Evolutionary conservation across 1,140 invertebrate genomes (phyloP).

Genomic region (Drosophila repleta): DNA sequence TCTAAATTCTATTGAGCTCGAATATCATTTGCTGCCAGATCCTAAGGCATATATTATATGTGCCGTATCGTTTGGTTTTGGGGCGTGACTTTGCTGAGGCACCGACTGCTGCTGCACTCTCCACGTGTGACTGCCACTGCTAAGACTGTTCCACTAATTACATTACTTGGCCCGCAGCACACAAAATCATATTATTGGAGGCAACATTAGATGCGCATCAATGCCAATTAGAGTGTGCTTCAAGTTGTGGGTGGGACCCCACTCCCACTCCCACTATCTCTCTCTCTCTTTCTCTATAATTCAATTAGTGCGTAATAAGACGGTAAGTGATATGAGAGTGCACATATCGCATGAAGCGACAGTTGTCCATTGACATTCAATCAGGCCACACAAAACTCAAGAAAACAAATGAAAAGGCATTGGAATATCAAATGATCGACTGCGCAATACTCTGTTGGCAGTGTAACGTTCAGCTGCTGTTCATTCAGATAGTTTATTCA

Average conservation of each 20-base stretch:
- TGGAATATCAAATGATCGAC: too few relatives aligned
- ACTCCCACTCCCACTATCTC: not conserved
- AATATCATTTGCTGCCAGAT: conserved; percentile 10
- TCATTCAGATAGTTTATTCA: too few relatives aligned
- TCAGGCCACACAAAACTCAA: conserved; percentile 52
- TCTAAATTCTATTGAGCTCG: not conserved
- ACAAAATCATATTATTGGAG: conserved; percentile 40
- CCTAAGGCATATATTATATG: conserved; percentile 15
- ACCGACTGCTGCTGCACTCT: conserved; percentile 18
- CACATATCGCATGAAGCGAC: conserved; percentile 2
- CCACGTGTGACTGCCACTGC: conserved; percentile 29
- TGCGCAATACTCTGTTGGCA: not conserved
- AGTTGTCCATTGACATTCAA: conserved; percentile 46
- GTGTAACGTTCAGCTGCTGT: too few relatives aligned
- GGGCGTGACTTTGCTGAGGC: conserved; percentile 35
- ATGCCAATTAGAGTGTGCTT: conserved; percentile 45
- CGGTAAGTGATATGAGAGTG: conserved; percentile 51
- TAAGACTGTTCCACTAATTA: conserved; percentile 47
- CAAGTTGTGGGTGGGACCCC: conserved; percentile 36
- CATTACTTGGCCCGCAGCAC: conserved; percentile 44
- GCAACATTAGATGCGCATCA: conserved; percentile 48
- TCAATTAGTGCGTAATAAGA: conserved; percentile 68
- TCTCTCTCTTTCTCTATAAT: conserved; percentile 34
- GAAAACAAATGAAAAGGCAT: conserved; percentile 10
- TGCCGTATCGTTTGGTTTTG: conserved; percentile 10